Percentiles rank a stretch among this genome's conserved stretches.
Evolutionary conservation across 2,888 invertebrate genomes (phyloP).

Genomic region (Alsophila aescularia): DNA sequence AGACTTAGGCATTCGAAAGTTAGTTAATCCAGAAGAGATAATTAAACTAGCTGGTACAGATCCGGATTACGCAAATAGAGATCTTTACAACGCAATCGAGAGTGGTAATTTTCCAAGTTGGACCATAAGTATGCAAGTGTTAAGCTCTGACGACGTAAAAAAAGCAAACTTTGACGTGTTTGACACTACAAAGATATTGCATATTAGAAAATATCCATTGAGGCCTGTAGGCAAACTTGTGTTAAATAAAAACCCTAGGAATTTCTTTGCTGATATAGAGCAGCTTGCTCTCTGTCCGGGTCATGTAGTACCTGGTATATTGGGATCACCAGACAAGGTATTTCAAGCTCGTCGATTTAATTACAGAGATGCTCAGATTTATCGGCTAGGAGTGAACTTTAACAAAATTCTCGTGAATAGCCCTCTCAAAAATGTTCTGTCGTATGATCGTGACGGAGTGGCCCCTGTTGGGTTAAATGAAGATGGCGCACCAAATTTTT

Average conservation of each 20-base stretch:
- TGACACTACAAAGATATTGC: slow-evolving; percentile 94
- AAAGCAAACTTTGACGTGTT: slow-evolving; percentile 92
- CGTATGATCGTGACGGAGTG: slow-evolving; percentile 94
- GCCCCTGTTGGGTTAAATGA: slow-evolving; percentile 89
- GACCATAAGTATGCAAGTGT: slow-evolving; percentile 91
- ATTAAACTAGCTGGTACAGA: slow-evolving; percentile 87
- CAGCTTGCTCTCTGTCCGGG: slow-evolving; percentile 94
- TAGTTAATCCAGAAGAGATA: slow-evolving; percentile 87
- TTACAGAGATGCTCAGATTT: slow-evolving; percentile 92
- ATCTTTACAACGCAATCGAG: slow-evolving; percentile 93
- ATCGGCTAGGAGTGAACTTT: slow-evolving; percentile 94
- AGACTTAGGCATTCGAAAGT: slow-evolving; percentile 92
- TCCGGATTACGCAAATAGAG: slow-evolving; percentile 94
- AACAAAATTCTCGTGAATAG: slow-evolving; percentile 96
- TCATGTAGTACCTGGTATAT: slow-evolving; percentile 94
- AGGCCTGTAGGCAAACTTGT: slow-evolving; percentile 91
- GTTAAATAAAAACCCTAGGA: slow-evolving; percentile 92
- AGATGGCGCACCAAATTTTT: slow-evolving; percentile 94
- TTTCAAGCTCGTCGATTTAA: slow-evolving; percentile 91
- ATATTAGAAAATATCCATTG: slow-evolving; percentile 89
- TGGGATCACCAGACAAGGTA: slow-evolving; percentile 94
- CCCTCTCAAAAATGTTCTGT: slow-evolving; percentile 86
- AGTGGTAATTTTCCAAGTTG: slow-evolving; percentile 88
- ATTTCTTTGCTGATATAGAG: slow-evolving; percentile 95
- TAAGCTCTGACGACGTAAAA: slow-evolving; percentile 92